A percentile compares a stretch with the other conserved stretches of the same genome.
Conservation (phyloP, 1,140 invertebrate species). For the Bombus fervidus region DNA sequence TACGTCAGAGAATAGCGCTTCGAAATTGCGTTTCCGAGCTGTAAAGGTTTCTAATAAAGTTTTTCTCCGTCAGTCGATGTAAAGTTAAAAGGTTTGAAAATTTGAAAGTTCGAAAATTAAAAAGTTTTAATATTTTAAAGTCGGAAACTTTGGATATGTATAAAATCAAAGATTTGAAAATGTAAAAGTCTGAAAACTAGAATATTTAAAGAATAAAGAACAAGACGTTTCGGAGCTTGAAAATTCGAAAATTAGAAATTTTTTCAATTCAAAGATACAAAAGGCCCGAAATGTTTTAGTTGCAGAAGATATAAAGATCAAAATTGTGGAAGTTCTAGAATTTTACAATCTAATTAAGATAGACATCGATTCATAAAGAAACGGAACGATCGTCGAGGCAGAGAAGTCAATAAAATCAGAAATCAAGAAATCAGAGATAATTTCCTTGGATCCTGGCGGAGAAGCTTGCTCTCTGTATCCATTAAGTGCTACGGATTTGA, state of each 20-base stretch:
- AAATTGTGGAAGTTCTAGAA: too few species aligned
- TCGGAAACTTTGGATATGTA: too few species aligned
- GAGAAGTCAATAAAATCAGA: not conserved
- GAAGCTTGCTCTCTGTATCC: slow-evolving; percentile 8
- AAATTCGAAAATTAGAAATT: not conserved
- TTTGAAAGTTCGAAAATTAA: not conserved
- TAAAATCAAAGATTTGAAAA: too few species aligned
- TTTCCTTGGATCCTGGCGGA: slow-evolving; percentile 18
- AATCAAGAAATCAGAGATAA: slow-evolving; percentile 24
- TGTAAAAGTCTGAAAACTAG: not conserved
- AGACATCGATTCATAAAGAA: too few species aligned
- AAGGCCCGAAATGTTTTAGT: not conserved
- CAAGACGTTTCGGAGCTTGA: not conserved
- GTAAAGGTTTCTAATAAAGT: not conserved
- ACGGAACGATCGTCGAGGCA: not conserved
- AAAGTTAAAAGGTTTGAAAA: not conserved
- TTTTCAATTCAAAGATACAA: not conserved
- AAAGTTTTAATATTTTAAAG: not conserved
- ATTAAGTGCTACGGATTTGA: slow-evolving; percentile 2
- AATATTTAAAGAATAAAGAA: not conserved
- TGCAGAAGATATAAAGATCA: too few species aligned
- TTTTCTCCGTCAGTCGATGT: not conserved
- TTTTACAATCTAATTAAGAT: too few species aligned
- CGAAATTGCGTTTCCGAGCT: not conserved
- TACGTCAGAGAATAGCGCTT: not conserved